Conservation (phyloP, 2,113 vertebrate genomes). For the Sturnus vulgaris region DNA sequence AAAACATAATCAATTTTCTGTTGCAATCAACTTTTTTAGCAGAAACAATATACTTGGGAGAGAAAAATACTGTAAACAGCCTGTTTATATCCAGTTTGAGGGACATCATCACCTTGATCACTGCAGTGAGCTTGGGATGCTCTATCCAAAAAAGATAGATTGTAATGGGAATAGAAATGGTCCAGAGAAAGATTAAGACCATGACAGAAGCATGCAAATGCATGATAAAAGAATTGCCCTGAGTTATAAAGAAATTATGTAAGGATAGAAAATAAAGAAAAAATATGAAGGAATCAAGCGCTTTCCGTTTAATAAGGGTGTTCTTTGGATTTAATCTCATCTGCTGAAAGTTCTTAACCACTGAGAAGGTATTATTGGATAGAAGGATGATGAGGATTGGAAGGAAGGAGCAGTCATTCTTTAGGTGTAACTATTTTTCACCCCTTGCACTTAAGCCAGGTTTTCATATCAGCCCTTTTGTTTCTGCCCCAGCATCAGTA, state of each 20-base stretch:
- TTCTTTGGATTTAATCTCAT: neutral
- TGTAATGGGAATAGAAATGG: neutral
- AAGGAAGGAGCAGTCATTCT: neutral
- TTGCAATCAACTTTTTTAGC: neutral
- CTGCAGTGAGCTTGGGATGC: neutral
- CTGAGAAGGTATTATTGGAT: neutral
- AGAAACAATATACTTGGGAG: neutral
- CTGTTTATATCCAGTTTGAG: neutral
- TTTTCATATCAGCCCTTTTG: fast-evolving
- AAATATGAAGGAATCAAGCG: neutral
- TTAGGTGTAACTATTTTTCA: neutral
- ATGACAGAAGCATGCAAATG: neutral
- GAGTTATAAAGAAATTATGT: neutral
- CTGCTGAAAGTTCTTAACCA: neutral
- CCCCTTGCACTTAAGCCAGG: neutral
- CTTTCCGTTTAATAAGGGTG: neutral
- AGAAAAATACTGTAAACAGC: neutral
- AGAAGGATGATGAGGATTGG: neutral
- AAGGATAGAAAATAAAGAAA: neutral
- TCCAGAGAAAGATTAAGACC: neutral
- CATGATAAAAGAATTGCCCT: neutral
- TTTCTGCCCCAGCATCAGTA: neutral
- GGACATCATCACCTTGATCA: neutral
- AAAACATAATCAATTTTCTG: neutral
- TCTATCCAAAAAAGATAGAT: neutral